These are phyloP conservation scores for Ommatoiulus sabulosus DNA, from an alignment of 2,888 invertebrate genomes.

Conservation along the genomic window DNA sequence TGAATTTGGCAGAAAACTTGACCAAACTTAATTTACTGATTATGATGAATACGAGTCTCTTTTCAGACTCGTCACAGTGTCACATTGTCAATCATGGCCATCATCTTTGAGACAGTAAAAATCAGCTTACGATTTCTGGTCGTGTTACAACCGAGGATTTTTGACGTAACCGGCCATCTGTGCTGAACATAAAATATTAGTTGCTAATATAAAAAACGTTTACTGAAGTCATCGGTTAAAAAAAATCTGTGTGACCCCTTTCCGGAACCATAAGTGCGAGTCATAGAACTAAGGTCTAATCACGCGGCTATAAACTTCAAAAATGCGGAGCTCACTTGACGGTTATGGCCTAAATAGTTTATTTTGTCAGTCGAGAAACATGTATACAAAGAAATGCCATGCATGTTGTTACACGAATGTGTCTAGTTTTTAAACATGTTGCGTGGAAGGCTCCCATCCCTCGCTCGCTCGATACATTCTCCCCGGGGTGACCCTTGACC, in stretches of 20 bases:
- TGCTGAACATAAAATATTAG: no score
- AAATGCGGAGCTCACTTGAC: background rate
- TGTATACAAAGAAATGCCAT: slow-evolving; percentile 44
- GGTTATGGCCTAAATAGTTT: slow-evolving; percentile 41
- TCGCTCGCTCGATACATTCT: background rate
- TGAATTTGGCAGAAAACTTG: no score
- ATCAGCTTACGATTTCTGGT: no score
- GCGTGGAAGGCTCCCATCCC: background rate
- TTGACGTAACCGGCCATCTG: no score
- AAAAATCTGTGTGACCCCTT: slow-evolving; percentile 26
- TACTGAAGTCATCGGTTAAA: background rate
- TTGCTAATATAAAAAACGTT: background rate
- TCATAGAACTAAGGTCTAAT: slow-evolving; percentile 8
- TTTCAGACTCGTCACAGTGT: no score
- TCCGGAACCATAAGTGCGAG: background rate
- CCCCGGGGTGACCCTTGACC: background rate
- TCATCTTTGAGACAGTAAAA: no score
- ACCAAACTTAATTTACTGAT: no score
- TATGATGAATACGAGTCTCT: no score
- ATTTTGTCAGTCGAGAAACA: slow-evolving; percentile 27
- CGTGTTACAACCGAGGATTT: no score
- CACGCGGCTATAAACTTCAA: background rate
- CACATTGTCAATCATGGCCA: no score
- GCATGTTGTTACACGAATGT: slow-evolving; percentile 25
- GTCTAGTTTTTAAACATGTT: background rate